Percentiles rank a stretch among this genome's conserved stretches.
These are phyloP conservation scores for Diceros bicornis DNA, from an alignment of 2,797 vertebrate species.

Conservation along the genomic window DNA sequence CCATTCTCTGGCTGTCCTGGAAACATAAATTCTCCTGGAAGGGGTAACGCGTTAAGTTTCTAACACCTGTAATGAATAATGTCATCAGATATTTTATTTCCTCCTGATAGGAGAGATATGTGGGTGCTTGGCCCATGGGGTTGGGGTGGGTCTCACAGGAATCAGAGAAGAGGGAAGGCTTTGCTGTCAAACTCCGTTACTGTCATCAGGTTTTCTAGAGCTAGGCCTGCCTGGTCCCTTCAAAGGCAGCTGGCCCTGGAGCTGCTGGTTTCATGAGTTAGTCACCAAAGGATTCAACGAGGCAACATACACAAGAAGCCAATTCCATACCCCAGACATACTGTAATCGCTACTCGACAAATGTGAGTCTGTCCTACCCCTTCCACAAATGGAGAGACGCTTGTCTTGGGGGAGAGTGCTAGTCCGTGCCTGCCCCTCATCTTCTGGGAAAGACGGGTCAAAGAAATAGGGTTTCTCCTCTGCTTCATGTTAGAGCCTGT, in stretches of 20 bases:
- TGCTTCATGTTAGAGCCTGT: neutral
- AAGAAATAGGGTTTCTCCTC: neutral
- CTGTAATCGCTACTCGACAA: neutral
- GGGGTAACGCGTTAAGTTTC: neutral
- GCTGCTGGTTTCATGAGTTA: slow-evolving; percentile 33
- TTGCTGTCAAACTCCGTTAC: neutral
- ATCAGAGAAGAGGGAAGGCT: neutral
- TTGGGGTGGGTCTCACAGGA: neutral
- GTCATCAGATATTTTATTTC: neutral
- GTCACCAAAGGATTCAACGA: slow-evolving; percentile 42
- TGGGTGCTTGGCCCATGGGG: neutral
- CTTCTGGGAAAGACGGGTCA: neutral
- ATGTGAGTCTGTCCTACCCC: neutral
- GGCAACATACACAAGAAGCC: neutral
- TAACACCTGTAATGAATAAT: slow-evolving; percentile 3
- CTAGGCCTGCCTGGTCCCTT: neutral
- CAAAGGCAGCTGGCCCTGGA: slow-evolving; percentile 40
- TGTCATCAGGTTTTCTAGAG: neutral
- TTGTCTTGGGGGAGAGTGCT: neutral
- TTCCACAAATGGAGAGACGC: neutral
- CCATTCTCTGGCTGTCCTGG: slow-evolving; percentile 52
- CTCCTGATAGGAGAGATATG: neutral
- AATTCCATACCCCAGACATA: neutral
- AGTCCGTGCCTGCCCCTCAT: neutral
- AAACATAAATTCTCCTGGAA: slow-evolving; percentile 64